Evolutionary conservation across 2,888 invertebrate species (phyloP), one percentile per base, ranked within the genome.

Genomic region (Drosophila koepferae): DNA sequence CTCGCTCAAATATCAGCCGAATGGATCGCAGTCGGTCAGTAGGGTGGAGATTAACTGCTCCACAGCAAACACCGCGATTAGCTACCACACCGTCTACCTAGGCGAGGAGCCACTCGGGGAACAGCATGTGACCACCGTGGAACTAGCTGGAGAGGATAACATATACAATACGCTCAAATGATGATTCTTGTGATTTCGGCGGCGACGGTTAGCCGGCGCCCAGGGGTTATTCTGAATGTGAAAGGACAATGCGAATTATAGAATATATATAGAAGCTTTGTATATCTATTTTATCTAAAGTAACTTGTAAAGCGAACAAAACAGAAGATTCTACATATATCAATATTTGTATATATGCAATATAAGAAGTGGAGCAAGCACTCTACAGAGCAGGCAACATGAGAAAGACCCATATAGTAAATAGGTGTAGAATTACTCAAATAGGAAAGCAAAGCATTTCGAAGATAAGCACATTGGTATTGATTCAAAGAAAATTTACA

Each of bases 151-250:
- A n/a, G 88, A 83, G 66, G 92, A 93, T 81, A 93, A 93, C 88
- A 93, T 93, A 79, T 93, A 93, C 86, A 93, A 93, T 86, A 93
- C 93, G 80, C 86, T 93, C 79, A 93, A 93, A 92, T 93, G 92
- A 92, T 92, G 91, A 92, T 86, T 92, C 81, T 90, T 91, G 89
- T 91, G 92, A 91, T 92, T 92, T 90, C 87, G 92, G 82, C 88
- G 91, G 77, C 89, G 90, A 80, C 91, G 91, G 78, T 81, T 92
- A 75, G 91, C 90, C 88, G 86, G 76, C 72, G 90, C 81, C 75
- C 84, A 84, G 68, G 86, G 87, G 64, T 77, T 91, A 69, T 91
- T 89, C 78, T 91, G 75, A 85, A 67, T 73, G 70, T 70, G 66
- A 53, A 53, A 66, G 51, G 75, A 67, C 75, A 79, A 77, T 72